Conservation (phyloP, 2,797 vertebrate species). For the Pogonophryne albipinna region DNA sequence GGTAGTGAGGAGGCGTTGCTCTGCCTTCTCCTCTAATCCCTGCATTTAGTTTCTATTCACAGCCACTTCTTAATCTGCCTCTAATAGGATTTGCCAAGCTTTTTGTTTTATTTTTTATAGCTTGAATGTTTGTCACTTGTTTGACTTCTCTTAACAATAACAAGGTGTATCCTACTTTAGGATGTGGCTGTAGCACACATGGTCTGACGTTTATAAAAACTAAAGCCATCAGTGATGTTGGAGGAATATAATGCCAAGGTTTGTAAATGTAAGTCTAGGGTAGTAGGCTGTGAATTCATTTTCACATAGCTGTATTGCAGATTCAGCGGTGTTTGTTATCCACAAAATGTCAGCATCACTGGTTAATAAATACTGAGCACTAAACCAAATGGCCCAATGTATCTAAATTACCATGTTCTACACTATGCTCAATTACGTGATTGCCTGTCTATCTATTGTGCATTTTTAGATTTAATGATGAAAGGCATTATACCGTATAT, state of each 20-base stretch:
- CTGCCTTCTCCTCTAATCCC: constrained; percentile 74
- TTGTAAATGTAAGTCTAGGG: not conserved
- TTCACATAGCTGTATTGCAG: not conserved
- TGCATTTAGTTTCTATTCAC: constrained; percentile 81
- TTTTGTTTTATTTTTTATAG: constrained; percentile 66
- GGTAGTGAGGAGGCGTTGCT: constrained; percentile 38
- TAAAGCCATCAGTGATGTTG: not conserved
- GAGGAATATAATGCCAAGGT: not conserved
- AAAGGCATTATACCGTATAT: not conserved
- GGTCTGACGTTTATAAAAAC: not conserved
- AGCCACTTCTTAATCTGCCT: constrained; percentile 78
- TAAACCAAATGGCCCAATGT: not conserved
- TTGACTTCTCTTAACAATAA: constrained; percentile 21
- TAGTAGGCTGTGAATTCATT: not conserved
- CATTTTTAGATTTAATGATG: constrained; percentile 5
- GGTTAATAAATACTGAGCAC: constrained; percentile 5
- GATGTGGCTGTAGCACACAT: not conserved
- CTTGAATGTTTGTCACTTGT: constrained; percentile 42
- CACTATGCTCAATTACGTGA: not conserved
- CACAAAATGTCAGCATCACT: not conserved
- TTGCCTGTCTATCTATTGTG: constrained; percentile 9
- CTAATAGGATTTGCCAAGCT: constrained; percentile 79
- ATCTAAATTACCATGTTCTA: not conserved
- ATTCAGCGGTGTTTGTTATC: not conserved
- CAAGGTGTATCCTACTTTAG: not conserved